Evolutionary conservation across 2,888 invertebrate species (phyloP), one percentile per base, ranked within the genome.

Genomic region (Dryobota labecula): DNA sequence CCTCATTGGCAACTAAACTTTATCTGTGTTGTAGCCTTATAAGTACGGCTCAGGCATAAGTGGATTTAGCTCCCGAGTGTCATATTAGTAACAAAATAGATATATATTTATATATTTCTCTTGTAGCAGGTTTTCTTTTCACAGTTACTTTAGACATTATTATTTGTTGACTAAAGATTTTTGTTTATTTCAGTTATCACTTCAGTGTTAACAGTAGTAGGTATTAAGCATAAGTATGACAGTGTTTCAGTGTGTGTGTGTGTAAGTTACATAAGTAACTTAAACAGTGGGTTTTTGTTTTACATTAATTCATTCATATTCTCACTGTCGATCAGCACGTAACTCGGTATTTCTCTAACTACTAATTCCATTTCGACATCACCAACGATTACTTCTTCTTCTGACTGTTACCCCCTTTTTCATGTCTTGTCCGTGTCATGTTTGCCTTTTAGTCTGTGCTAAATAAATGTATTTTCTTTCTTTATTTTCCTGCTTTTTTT

Each of bases 61-160:
- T 79, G 77, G 75, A 74, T 80, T 80, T 43, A 45, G 27, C 11
- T 58, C 49, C 61, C 57, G 7, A n/a, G 36, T 72, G 30, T 27
- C 20, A 20, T 18, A 51, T 51, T 30, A 27, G 51, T 51, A 18
- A 51, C 15, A 27, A 51, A 51, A 27, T 60, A 36, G n/a, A 15
- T 2, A 38, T n/a, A 41, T 36, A 41, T 69, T 20, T 2, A 38
- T n/a, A 41, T 36, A 41, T 69, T 49, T 58, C 27, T 36, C 36
- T 56, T 30, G 30, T 33, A 30, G 6, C 36, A 24, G 3, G 47
- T 33, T 56, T 41, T 20, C 41, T 73, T 27, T 1, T 2, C 7
- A 41, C 30, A 8, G n/a, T 47, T 27, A 27, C 3, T 38, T 27
- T 38, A 11, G 11, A 7, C 24, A 38, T 38, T 24, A 57, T 18